Base-by-base conservation (phyloP, 2,888 invertebrate species). In the Marronus borbonicus region DNA sequence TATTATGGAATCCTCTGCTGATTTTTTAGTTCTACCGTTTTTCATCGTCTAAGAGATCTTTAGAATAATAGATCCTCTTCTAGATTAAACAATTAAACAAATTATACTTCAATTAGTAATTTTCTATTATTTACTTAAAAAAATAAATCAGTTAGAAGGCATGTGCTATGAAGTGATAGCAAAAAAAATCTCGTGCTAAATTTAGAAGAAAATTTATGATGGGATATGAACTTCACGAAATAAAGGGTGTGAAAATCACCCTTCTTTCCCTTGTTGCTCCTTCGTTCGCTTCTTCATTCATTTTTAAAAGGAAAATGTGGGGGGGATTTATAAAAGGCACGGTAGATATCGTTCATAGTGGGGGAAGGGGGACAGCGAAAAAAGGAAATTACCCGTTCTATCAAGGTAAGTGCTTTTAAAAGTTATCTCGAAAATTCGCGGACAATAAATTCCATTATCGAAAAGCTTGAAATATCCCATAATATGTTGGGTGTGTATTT, bases 361-460 rank as follows among this genome's bases (percentile, higher is more conserved):
- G 28, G 69, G 52, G n/a, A 69, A 55, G 31, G 31, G 31, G 31
- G 0, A 5, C 31, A 31, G 31, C 31, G 12, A 44, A 44, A 44
- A 44, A 44, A 44, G 44, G 44, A 44, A 44, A 70, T 70, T 70
- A 70, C 55, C 17, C 36, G 36, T n/a, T 52, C 20, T 31, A 70
- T 70, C 52, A 55, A 70, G 70, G 69, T 69, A 69, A 69, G 52
- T 55, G 55, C 70, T 70, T 55, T 70, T 55, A 70, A 52, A 55
- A 70, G 70, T 55, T 70, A 70, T 70, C 70, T 52, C 70, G 52
- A 55, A 70, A 70, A 70, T 70, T 55, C 31, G 52, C 8, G 31
- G 70, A 55, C 70, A 55, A 70, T 70, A 70, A 70, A 70, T 70
- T 70, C 70, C 31, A 70, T 70, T 70, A 55, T 70, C 52, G 28